Conservation (phyloP, 1,140 invertebrate genomes). For the Pseudobourletiella spinata region DNA sequence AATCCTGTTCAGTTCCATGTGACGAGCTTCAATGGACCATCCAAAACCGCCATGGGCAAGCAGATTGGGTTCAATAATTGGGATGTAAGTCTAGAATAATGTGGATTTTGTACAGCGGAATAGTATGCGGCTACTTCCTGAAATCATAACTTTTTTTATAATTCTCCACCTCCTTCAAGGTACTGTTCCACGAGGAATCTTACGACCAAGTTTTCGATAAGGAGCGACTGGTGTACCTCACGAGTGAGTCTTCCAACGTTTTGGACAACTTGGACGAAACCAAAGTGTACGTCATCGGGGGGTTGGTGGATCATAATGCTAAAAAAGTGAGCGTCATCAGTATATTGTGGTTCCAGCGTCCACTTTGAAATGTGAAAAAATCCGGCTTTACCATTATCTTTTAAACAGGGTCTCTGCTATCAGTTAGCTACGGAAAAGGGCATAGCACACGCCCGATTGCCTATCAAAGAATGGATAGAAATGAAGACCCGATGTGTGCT, state of each 20-base stretch:
- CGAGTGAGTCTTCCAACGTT: constrained; percentile 87
- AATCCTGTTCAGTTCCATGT: constrained; percentile 81
- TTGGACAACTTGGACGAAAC: constrained; percentile 64
- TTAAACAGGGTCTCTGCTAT: constrained; percentile 69
- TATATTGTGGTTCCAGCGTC: background rate
- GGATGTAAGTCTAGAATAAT: constrained; percentile 72
- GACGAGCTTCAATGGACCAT: constrained; percentile 66
- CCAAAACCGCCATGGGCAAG: constrained; percentile 57
- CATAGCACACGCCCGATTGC: constrained; percentile 74
- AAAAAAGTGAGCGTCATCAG: constrained; percentile 61
- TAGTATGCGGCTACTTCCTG: too few species aligned
- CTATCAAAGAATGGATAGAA: constrained; percentile 79
- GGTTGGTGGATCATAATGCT: constrained; percentile 92
- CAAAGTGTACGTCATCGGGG: constrained; percentile 89
- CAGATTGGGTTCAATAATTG: constrained; percentile 86
- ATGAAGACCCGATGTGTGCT: constrained; percentile 91
- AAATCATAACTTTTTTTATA: too few species aligned
- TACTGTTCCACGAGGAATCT: constrained; percentile 55
- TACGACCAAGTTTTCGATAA: constrained; percentile 63
- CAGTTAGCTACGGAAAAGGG: constrained; percentile 66
- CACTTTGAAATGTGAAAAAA: constrained; percentile 1
- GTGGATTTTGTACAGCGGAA: too few species aligned
- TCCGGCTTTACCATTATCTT: background rate
- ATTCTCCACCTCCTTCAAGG: too few species aligned
- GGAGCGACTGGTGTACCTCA: constrained; percentile 77